Evolutionary conservation across 2,797 vertebrate genomes (phyloP), one percentile per base, ranked within the genome.

Genomic region (Lates japonicus): DNA sequence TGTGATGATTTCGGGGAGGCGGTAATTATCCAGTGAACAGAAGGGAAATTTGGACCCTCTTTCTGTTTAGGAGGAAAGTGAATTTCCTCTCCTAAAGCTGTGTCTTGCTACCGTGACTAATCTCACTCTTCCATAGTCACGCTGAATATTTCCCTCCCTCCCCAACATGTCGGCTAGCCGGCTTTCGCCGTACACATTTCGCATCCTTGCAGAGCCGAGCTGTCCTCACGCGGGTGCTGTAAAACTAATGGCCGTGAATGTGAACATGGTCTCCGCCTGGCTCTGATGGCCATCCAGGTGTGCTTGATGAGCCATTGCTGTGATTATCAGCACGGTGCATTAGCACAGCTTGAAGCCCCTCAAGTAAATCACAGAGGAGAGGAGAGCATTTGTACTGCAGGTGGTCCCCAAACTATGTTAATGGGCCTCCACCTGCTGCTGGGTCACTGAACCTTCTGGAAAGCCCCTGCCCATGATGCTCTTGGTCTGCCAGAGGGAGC

Each of bases 241-340:
- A 89, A 93, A 92, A 89, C 92, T 93, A 94, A 93, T 90, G 91
- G 83, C 92, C 84, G 87, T 93, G 92, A 93, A 92, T 91, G 85
- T 87, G 93, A 94, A 95, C 91, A 92, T 68, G 82, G 89, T 82
- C 85, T 88, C 82, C 74, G 84, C 83, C 86, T 78, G 87, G 74
- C 89, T 88, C 88, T 29, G 83, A 88, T 83, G 87, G 86, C 89
- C 90, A 76, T 90, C 91, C 93, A 95, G 94, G 94, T 95, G 93
- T 92, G 93, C 92, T 90, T 90, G 94, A 93, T 94, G 94, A 95
- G 92, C 88, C 90, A 82, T 94, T 88, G 78, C 93, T 93, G 93
- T 95, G 93, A 94, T 95, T 94, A 95, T 92, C 88, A 92, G 87
- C 91, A 89, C 48, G 89, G 68, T 82, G 91, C 88, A 90, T 91